Conservation (phyloP, 2,113 vertebrate genomes). For the Chaetodon trifascialis region DNA sequence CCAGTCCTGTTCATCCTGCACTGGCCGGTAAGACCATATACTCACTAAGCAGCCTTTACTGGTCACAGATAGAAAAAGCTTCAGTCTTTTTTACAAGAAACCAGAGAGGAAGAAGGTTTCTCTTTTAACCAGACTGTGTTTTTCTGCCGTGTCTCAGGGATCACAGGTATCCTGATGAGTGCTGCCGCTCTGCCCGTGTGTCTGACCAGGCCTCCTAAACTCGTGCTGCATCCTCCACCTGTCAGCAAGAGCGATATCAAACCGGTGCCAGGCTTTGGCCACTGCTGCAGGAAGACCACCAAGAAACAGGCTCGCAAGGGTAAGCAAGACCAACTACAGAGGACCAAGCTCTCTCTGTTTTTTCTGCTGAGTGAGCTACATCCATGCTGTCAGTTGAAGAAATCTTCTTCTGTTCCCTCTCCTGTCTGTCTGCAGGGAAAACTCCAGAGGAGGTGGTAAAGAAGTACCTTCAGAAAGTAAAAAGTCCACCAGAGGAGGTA, state of each 20-base stretch:
- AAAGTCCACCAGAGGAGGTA: constrained; percentile 92
- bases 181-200: constrained; percentile 93
- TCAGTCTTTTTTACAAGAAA: background rate
- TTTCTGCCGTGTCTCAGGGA: constrained; percentile 82
- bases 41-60: background rate
- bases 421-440: constrained; percentile 84
- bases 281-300: constrained; percentile 94
- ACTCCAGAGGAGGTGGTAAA: constrained; percentile 94
- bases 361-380: too few species aligned
- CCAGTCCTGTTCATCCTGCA: constrained; percentile 92
- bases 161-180: constrained; percentile 97
- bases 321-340: constrained; percentile 56
- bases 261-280: constrained; percentile 91
- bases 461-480: constrained; percentile 94
- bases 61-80: background rate
- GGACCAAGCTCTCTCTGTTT: too few species aligned
- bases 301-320: constrained; percentile 96
- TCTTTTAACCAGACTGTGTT: background rate
- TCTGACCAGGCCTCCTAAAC: constrained; percentile 93
- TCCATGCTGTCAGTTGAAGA: too few species aligned
- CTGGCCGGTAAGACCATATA: constrained; percentile 87
- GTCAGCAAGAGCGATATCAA: constrained; percentile 95
- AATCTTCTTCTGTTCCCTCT: background rate
- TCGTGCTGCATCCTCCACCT: constrained; percentile 92
- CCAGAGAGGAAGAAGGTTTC: background rate